Conservation (phyloP, 64 coral and sea anemone genomes). For the Trachythela sp. region DNA sequence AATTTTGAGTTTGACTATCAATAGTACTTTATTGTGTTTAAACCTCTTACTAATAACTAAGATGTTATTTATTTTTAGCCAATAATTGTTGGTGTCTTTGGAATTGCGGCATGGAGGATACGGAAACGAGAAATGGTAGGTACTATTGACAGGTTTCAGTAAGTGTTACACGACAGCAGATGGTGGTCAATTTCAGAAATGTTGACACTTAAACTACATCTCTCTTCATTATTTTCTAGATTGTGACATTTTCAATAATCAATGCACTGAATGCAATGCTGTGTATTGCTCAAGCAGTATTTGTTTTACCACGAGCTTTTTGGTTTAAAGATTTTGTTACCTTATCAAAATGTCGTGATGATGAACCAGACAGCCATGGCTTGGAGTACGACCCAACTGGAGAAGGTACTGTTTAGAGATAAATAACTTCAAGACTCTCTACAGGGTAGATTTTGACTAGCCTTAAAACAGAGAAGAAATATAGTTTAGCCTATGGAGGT, state of each 20-base stretch:
- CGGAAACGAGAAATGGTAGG: neutral
- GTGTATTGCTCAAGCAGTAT: neutral
- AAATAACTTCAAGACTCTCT: no score
- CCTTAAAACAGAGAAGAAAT: no score
- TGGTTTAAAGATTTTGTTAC: constrained; percentile 22
- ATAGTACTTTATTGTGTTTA: neutral
- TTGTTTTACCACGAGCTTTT: neutral
- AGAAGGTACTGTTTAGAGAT: no score
- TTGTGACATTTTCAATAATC: neutral
- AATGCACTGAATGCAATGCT: neutral
- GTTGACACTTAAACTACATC: no score
- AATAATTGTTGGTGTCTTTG: neutral
- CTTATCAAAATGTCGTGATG: constrained; percentile 10
- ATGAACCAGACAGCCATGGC: neutral
- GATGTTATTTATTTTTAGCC: neutral
- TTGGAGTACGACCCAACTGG: neutral
- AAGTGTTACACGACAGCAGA: no score
- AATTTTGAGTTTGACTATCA: neutral
- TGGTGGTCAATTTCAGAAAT: no score
- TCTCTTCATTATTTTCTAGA: neutral
- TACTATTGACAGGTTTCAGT: neutral
- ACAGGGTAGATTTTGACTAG: no score
- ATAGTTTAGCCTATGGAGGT: neutral
- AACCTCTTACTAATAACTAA: no score
- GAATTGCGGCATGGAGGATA: neutral